Conservation (phyloP, 2,888 invertebrate species). For the Ornithoptera alexandrae region DNA sequence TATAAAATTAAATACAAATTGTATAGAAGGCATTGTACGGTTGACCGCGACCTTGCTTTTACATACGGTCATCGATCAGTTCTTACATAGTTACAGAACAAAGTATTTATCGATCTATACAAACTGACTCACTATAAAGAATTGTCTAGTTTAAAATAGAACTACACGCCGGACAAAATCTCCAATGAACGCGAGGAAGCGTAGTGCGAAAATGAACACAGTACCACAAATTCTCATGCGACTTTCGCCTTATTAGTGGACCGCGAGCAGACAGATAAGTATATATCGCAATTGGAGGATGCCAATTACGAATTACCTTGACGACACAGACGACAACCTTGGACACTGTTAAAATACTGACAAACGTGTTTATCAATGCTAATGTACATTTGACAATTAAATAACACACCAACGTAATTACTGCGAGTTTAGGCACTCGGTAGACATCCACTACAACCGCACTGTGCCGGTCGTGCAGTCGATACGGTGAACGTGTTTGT, state of each 20-base stretch:
- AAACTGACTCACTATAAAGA: conserved; percentile 61
- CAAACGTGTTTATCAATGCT: conserved; percentile 50
- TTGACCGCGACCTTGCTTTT: conserved; percentile 65
- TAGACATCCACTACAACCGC: conserved; percentile 1
- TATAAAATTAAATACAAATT: conserved; percentile 36
- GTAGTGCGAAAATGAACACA: conserved; percentile 35
- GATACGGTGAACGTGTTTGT: conserved; percentile 36
- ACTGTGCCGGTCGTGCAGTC: conserved; percentile 7
- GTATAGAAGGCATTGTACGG: conserved; percentile 65
- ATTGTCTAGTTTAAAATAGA: conserved; percentile 60
- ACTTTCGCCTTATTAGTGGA: conserved; percentile 15
- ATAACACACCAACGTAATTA: not conserved
- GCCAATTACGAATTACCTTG: conserved; percentile 62
- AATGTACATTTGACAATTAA: conserved; percentile 10
- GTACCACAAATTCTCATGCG: conserved; percentile 21
- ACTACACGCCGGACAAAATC: conserved; percentile 44
- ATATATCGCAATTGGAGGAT: conserved; percentile 45
- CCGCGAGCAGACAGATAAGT: not conserved
- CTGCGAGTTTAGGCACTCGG: not conserved
- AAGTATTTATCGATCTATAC: conserved; percentile 58
- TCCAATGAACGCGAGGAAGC: conserved; percentile 39
- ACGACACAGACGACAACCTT: conserved; percentile 65
- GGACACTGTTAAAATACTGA: conserved; percentile 52
- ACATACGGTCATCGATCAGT: conserved; percentile 60
- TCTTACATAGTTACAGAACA: conserved; percentile 52